Base-by-base conservation (phyloP, 2,888 invertebrate species). In the Aplocera efformata region DNA sequence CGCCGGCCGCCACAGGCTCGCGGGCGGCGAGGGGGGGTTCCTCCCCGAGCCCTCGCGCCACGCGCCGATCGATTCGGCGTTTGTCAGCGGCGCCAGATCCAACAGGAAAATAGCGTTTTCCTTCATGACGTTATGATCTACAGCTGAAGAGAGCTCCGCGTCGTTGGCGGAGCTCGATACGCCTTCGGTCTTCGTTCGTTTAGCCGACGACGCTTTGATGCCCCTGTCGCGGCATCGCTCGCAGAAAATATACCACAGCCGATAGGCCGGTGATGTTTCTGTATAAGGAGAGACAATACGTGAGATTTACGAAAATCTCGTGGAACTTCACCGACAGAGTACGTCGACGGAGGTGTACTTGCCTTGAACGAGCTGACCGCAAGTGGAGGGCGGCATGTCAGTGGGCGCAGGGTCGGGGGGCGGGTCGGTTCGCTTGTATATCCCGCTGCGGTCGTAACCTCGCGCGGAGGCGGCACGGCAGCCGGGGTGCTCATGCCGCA, bases 61-160 rank as follows among this genome's bases (percentile, higher is more conserved):
- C 0, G n/a, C n/a, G n/a, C n/a, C n/a, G n/a, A 72, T 42, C 1
- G 79, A 55, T 32, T 80, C 81, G 80, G 55, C 4, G 46, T 72
- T 72, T 2, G 92, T 92, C 1, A 94, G 92, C 48, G 96, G 95
- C 0, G 96, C 95, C 36, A 98, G 77, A 68, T 98, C 98, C 43
- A 99, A 86, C 7, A 99, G 81, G 72, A 98, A 99, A 76, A 97
- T 91, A 0, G 99, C 98, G 73, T 99, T 99, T 69, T 97, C 97
- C 60, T 94, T 94, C 91, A 98, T 95, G 3, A 94, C 91, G 30
- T 93, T 80, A 66, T 96, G 83, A 53, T 84, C 81, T 90, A 49
- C 45, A 6, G 59, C 71, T 1, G 62, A 29, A 1, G 52, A 34
- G 6, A 58, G 22, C 4, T 64, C 60, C 0, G 47, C 46, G 4